phyloP scores from a whole-genome alignment of 2,888 invertebrate species.

The Isotomurus palustris region DNA sequence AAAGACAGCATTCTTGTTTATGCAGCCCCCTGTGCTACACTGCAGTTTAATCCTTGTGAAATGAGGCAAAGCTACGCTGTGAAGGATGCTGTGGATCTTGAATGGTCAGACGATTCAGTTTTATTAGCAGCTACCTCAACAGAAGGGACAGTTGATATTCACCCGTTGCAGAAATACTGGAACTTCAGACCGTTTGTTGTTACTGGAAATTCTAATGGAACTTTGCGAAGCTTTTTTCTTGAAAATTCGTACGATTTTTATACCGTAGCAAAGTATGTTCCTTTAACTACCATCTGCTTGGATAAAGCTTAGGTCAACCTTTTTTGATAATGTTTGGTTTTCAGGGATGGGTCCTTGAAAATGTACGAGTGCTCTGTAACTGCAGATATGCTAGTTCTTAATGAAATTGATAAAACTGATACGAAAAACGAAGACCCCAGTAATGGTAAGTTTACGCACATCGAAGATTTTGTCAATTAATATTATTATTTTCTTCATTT shows the following conservation, averaged over 20 bases:
- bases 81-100: slow-evolving; percentile 74
- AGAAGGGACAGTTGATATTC: slow-evolving; percentile 79
- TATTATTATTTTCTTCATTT: too few relatives aligned
- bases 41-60: slow-evolving; percentile 79
- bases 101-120: slow-evolving; percentile 91
- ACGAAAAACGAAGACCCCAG: too few relatives aligned
- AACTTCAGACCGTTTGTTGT: slow-evolving; percentile 74
- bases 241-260: slow-evolving; percentile 79
- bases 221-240: slow-evolving; percentile 80
- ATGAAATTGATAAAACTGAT: too few relatives aligned
- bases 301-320: too few relatives aligned
- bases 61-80: slow-evolving; percentile 68
- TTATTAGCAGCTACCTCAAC: slow-evolving; percentile 83
- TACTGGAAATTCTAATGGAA: slow-evolving; percentile 76
- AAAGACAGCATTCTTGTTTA: slow-evolving; percentile 74
- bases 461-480: too few relatives aligned
- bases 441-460: too few relatives aligned
- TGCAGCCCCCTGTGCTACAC: slow-evolving; percentile 65
- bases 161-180: slow-evolving; percentile 66
- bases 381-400: too few relatives aligned
- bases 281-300: too few relatives aligned
- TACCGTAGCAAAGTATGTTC: slow-evolving; percentile 60
- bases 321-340: too few relatives aligned
- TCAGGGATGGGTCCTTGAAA: too few relatives aligned
- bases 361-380: too few relatives aligned